Conservation (phyloP, 2,888 invertebrate genomes). For the Pyrocoelia pectoralis region DNA sequence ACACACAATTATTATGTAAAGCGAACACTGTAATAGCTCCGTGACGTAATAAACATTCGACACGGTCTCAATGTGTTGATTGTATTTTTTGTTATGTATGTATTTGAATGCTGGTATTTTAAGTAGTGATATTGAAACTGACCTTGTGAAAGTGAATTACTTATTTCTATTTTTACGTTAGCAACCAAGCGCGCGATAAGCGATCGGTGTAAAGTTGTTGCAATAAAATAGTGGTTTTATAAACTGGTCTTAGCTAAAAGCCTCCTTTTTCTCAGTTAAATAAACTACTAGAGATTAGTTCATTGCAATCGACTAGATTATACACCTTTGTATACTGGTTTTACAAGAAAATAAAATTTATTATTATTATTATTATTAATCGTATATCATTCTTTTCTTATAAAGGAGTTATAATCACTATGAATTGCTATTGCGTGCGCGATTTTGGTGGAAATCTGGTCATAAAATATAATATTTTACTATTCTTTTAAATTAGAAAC, state of each 20-base stretch:
- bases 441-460: too few species aligned
- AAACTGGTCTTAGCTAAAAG: not conserved
- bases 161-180: slow-evolving; percentile 26
- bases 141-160: slow-evolving; percentile 15
- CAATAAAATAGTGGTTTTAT: slow-evolving; percentile 14
- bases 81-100: not conserved
- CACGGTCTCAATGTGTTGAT: not conserved
- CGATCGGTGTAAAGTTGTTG: slow-evolving; percentile 6
- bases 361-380: not conserved
- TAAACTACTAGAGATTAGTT: not conserved
- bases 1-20: too few species aligned
- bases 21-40: too few species aligned
- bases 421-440: too few species aligned
- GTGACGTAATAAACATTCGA: not conserved
- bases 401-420: not conserved
- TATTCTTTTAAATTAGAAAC: too few species aligned
- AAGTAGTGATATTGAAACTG: not conserved
- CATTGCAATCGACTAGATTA: not conserved
- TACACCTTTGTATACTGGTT: not conserved
- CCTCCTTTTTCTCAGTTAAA: not conserved
- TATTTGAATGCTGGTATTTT: not conserved
- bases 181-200: slow-evolving; percentile 21
- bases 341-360: slow-evolving; percentile 1
- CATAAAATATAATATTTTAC: too few species aligned
- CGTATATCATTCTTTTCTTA: not conserved